A percentile compares a stretch with the other conserved stretches of the same genome.
These are phyloP conservation scores for Antennarius striatus DNA, from an alignment of 2,113 vertebrate genomes.

Conservation along the genomic window DNA sequence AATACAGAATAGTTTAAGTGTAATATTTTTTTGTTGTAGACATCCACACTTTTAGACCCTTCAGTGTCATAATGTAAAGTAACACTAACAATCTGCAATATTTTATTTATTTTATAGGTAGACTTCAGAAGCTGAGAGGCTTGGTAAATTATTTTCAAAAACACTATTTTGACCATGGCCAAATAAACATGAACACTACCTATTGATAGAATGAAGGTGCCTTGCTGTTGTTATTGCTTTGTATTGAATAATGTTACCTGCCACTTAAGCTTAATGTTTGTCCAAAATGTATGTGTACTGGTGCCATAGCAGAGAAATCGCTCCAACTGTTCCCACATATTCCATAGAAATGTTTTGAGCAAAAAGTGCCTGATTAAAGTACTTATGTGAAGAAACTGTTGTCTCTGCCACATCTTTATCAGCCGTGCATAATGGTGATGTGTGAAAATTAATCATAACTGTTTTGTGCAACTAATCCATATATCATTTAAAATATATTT, in stretches of 20 bases:
- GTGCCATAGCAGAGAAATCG: constrained; percentile 41
- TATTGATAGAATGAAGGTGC: constrained; percentile 49
- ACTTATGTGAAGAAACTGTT: constrained; percentile 44
- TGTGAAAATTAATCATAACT: not conserved
- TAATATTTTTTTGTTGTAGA: constrained; percentile 1
- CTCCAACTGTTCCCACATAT: constrained; percentile 39
- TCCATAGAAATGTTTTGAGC: constrained; percentile 68
- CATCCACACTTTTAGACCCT: constrained; percentile 20
- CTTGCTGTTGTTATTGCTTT: constrained; percentile 46
- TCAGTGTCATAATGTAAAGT: constrained; percentile 14
- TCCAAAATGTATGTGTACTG: constrained; percentile 15
- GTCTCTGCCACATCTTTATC: constrained; percentile 21
- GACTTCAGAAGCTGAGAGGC: constrained; percentile 18
- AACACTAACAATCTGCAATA: constrained; percentile 36
- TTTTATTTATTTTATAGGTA: constrained; percentile 51
- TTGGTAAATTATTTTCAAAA: constrained; percentile 47
- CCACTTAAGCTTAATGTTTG: constrained; percentile 38
- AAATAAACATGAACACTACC: constrained; percentile 56
- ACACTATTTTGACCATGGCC: constrained; percentile 39
- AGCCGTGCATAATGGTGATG: not conserved
- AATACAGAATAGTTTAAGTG: constrained; percentile 8
- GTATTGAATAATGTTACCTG: constrained; percentile 42
- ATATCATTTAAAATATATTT: not conserved
- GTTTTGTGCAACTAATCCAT: not conserved
- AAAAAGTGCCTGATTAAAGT: constrained; percentile 82